phyloP scores from a whole-genome alignment of 2,888 invertebrate genomes.

The Agapostemon virescens region DNA sequence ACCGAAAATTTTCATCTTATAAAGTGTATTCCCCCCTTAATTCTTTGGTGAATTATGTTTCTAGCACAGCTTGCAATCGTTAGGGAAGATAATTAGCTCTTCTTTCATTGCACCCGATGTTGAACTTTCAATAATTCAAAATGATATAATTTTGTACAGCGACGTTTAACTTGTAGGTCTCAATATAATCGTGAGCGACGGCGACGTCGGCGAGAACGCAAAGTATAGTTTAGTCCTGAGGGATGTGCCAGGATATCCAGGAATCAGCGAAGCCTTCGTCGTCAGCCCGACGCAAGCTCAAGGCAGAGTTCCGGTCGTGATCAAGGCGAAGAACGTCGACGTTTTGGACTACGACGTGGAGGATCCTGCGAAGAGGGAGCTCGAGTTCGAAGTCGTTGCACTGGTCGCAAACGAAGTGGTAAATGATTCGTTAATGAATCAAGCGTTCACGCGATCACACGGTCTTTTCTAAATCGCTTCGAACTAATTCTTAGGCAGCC shows the following conservation, averaged over 20 bases:
- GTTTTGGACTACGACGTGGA: constrained; percentile 88
- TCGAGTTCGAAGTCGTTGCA: constrained; percentile 87
- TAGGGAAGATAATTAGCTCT: no score
- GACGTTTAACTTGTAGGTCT: constrained; percentile 80
- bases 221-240: constrained; percentile 85
- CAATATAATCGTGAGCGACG: constrained; percentile 87
- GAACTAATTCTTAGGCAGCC: constrained; percentile 80
- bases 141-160: not conserved
- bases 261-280: constrained; percentile 76
- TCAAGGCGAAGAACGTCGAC: constrained; percentile 85
- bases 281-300: constrained; percentile 86
- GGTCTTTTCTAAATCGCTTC: not conserved
- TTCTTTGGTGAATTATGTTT: no score
- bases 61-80: no score
- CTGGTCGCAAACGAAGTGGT: constrained; percentile 81
- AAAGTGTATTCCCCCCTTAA: no score
- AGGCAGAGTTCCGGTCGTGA: constrained; percentile 88
- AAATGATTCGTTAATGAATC: not conserved
- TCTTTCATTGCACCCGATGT: no score
- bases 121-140: no score
- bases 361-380: constrained; percentile 82
- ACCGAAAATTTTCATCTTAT: no score
- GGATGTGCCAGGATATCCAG: constrained; percentile 81
- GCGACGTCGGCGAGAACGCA: constrained; percentile 88
- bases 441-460: not conserved